Evolutionary conservation across 2,113 vertebrate genomes (phyloP), one percentile per base, ranked within the genome.

Genomic region (Callocephalon fimbriatum): DNA sequence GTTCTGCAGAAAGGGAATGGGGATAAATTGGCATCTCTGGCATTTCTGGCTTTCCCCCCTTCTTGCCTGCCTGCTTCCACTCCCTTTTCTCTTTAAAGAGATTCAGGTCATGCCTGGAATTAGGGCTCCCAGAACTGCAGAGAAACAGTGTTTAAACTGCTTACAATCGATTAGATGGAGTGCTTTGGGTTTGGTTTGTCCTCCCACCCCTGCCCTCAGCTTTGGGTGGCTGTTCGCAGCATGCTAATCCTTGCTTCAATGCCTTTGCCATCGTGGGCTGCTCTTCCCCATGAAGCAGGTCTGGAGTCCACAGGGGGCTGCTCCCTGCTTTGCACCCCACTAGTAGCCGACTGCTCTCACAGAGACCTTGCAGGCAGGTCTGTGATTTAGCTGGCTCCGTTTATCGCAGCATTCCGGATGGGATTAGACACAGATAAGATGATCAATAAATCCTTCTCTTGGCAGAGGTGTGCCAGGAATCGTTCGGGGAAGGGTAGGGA

Each of bases 81-180:
- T 40, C 40, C 66, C 47, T 31, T 31, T 27, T 84, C 58, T 56
- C 59, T 83, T 77, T 65, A 47, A 76, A 91, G 88, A 92, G 86
- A 97, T 97, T 97, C 92, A 88, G 96, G 96, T 96, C 95, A 94
- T 40, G 82, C 75, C 79, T 84, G 90, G 96, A 96, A 96, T 96
- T 96, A 95, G 94, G 92, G 72, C 94, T 97, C 65, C 86, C 95
- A 74, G 94, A 77, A 92, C 88, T 77, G 92, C 92, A 54, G 68
- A 51, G 82, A 21, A 88, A 38, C 82, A 38, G 51, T 3, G 16
- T 82, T 95, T 95, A 95, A 95, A 93, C 95, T 91, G 89, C 87
- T 96, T 96, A 88, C 77, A 70, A 67, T 93, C 2, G 29, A 90
- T 93, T 75, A 90, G 87, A 38, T 78, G 66, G 86, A 89, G 63